Conservation (phyloP, 2,797 vertebrate genomes). For the Tapera naevia region DNA sequence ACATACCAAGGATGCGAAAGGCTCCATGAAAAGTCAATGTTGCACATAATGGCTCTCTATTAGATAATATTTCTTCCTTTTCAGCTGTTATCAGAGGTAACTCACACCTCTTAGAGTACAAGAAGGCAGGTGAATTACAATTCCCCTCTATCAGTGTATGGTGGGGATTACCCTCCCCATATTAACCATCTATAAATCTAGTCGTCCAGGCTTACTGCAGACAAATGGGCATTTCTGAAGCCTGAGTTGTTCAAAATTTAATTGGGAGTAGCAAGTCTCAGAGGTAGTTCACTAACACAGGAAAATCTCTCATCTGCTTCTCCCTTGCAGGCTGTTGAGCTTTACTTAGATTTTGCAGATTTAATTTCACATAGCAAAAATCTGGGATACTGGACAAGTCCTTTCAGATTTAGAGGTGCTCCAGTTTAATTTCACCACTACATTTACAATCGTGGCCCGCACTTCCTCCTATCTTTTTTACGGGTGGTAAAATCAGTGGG, state of each 20-base stretch:
- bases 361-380: neutral
- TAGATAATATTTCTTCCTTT: neutral
- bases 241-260: neutral
- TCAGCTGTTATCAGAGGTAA: neutral
- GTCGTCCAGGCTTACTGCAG: neutral
- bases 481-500: neutral
- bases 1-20: neutral
- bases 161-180: neutral
- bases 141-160: neutral
- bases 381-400: neutral
- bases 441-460: too few species aligned
- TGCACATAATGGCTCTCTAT: neutral
- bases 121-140: neutral
- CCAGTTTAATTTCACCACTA: neutral
- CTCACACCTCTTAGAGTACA: rapidly evolving
- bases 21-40: neutral
- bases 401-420: neutral
- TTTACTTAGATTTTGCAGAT: neutral
- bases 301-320: neutral
- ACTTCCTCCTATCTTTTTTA: neutral
- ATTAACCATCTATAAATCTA: neutral
- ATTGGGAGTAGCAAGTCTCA: neutral
- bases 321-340: neutral
- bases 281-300: rapidly evolving
- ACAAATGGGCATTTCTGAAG: neutral